These are phyloP conservation scores for Drosophila suzukii DNA, from an alignment of 1,140 invertebrate species.

Conservation along the genomic window DNA sequence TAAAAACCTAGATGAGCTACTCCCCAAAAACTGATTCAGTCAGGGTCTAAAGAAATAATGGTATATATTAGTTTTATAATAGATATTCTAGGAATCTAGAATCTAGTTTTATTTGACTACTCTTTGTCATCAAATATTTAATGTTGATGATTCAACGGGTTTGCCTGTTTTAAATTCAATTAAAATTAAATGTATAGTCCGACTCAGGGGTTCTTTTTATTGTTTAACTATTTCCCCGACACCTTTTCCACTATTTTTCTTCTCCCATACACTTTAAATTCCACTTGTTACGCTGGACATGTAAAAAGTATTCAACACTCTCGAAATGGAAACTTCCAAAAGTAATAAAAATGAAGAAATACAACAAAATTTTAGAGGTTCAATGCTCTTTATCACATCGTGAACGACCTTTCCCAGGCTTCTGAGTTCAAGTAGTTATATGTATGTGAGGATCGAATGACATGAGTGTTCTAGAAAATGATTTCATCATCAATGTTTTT, in stretches of 20 bases:
- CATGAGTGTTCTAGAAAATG: background rate
- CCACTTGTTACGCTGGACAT: slow-evolving; percentile 65
- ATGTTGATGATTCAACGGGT: slow-evolving; percentile 35
- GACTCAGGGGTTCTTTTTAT: slow-evolving; percentile 33
- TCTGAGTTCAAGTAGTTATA: slow-evolving; percentile 9
- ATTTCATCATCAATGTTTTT: background rate
- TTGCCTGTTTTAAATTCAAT: slow-evolving; percentile 10
- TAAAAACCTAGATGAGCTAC: slow-evolving; percentile 16
- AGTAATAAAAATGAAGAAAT: slow-evolving; percentile 42
- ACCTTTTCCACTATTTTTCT: slow-evolving; percentile 33
- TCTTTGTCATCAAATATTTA: slow-evolving; percentile 12
- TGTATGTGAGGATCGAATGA: background rate
- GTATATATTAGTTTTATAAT: background rate
- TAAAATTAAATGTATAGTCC: slow-evolving; percentile 26
- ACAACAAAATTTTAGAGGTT: slow-evolving; percentile 52
- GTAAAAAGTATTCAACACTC: slow-evolving; percentile 49
- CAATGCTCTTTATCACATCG: slow-evolving; percentile 43
- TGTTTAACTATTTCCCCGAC: slow-evolving; percentile 38
- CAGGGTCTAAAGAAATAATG: background rate
- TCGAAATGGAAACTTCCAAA: slow-evolving; percentile 50
- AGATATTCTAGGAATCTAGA: background rate
- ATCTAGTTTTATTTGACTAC: slow-evolving; percentile 10
- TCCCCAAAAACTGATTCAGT: slow-evolving; percentile 2
- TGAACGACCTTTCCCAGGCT: background rate
- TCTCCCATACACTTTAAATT: slow-evolving; percentile 52